These are phyloP conservation scores for Drosophila repleta DNA, from an alignment of 1,140 invertebrate genomes.

Conservation along the genomic window DNA sequence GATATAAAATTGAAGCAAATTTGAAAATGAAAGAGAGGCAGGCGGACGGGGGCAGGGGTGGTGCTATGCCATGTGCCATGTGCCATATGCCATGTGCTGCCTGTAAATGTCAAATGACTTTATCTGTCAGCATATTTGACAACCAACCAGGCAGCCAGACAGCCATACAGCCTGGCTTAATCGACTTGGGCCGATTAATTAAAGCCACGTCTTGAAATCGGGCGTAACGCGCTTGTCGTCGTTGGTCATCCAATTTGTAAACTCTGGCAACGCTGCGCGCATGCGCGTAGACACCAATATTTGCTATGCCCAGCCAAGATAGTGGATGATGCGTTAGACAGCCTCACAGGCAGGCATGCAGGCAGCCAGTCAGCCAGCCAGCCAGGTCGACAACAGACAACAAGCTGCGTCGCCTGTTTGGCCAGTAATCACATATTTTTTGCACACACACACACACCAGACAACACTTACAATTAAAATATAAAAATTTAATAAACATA, in stretches of 20 bases:
- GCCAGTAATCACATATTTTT: slow-evolving; percentile 49
- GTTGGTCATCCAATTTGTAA: slow-evolving; percentile 59
- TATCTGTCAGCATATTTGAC: slow-evolving; percentile 79
- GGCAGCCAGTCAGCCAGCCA: not conserved
- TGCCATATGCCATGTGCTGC: slow-evolving; percentile 51
- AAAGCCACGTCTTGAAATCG: slow-evolving; percentile 40
- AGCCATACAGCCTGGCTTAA: slow-evolving; percentile 5
- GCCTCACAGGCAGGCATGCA: not conserved
- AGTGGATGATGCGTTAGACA: slow-evolving; percentile 51
- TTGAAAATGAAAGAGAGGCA: slow-evolving; percentile 53
- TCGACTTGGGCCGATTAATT: slow-evolving; percentile 58
- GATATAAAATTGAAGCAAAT: slow-evolving; percentile 81
- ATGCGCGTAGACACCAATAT: slow-evolving; percentile 31
- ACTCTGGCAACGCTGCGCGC: slow-evolving; percentile 50
- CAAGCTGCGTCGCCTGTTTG: slow-evolving; percentile 63
- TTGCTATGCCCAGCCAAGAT: not conserved
- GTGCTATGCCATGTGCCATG: slow-evolving; percentile 46
- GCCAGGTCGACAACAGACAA: slow-evolving; percentile 12
- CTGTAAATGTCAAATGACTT: slow-evolving; percentile 82
- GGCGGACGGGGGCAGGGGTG: not conserved
- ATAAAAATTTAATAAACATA: slow-evolving; percentile 61
- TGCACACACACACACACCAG: slow-evolving; percentile 22
- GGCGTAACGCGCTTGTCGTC: slow-evolving; percentile 57
- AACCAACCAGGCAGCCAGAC: slow-evolving; percentile 40
- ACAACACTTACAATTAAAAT: slow-evolving; percentile 67